Conservation (phyloP, 2,113 vertebrate genomes). For the Uria aalge region DNA sequence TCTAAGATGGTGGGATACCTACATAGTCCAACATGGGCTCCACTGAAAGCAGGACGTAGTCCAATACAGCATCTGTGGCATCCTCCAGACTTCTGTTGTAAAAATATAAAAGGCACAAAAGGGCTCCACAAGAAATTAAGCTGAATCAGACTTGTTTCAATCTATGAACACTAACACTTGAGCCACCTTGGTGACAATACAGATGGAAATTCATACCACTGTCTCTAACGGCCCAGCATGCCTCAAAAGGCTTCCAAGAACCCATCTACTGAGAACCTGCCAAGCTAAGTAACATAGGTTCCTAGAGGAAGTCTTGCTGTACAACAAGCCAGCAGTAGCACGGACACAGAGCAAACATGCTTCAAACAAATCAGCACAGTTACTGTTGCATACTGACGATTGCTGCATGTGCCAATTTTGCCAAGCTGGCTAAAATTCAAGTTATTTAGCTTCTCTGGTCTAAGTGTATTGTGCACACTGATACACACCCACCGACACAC, state of each 20-base stretch:
- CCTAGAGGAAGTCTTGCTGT: background rate
- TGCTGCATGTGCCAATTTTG: rapidly evolving
- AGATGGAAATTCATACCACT: background rate
- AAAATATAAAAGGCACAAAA: background rate
- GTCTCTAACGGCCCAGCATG: background rate
- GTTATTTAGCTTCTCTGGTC: background rate
- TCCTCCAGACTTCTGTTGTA: background rate
- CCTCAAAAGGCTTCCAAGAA: background rate
- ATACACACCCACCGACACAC: background rate
- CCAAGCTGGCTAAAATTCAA: background rate
- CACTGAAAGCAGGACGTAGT: background rate
- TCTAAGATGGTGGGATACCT: background rate
- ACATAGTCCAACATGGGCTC: rapidly evolving
- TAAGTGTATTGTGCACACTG: background rate
- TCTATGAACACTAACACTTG: background rate
- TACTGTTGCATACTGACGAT: background rate
- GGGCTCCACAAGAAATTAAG: background rate
- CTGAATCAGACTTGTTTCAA: background rate
- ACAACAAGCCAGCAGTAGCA: background rate
- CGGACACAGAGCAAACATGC: rapidly evolving
- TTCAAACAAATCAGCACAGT: background rate
- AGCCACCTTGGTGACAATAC: background rate
- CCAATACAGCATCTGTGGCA: rapidly evolving
- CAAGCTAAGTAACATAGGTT: background rate
- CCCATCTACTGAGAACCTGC: background rate